A percentile compares a stretch with the other conserved stretches of the same genome.
Evolutionary conservation across 2,797 vertebrate species (phyloP).

Genomic region (Megalops cyprinoides): DNA sequence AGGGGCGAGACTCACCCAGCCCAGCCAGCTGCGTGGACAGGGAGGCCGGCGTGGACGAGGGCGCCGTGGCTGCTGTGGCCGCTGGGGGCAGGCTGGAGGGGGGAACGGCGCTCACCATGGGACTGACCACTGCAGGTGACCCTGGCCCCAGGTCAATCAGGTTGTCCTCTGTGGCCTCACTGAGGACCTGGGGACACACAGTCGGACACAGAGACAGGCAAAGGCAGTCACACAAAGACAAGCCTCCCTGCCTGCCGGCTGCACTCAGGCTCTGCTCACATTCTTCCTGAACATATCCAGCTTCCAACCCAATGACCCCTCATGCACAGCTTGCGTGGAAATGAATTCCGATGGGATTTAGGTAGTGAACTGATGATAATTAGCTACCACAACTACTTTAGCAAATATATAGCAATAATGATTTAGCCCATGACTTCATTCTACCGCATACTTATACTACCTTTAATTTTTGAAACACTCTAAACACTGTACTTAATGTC

Average conservation of each 20-base stretch:
- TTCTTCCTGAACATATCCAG: too few relatives aligned
- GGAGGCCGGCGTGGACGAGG: constrained; percentile 71
- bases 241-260: neutral
- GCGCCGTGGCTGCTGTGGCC: constrained; percentile 54
- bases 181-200: constrained; percentile 80
- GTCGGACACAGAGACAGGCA: constrained; percentile 9
- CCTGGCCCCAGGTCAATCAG: constrained; percentile 96
- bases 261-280: neutral
- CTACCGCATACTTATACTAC: neutral
- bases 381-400: neutral
- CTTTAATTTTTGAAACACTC: neutral
- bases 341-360: neutral
- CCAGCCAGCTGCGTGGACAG: constrained; percentile 90
- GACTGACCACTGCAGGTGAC: constrained; percentile 95
- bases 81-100: constrained; percentile 60
- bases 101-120: constrained; percentile 80
- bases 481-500: neutral
- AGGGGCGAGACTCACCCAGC: constrained; percentile 77
- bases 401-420: neutral
- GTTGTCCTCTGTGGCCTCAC: constrained; percentile 93
- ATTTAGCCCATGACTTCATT: neutral
- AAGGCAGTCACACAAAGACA: neutral
- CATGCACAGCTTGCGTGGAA: neutral
- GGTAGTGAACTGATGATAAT: neutral
- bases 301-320: neutral